phyloP scores from a whole-genome alignment of 2,113 vertebrate genomes.

The Catharus fuscescens region DNA sequence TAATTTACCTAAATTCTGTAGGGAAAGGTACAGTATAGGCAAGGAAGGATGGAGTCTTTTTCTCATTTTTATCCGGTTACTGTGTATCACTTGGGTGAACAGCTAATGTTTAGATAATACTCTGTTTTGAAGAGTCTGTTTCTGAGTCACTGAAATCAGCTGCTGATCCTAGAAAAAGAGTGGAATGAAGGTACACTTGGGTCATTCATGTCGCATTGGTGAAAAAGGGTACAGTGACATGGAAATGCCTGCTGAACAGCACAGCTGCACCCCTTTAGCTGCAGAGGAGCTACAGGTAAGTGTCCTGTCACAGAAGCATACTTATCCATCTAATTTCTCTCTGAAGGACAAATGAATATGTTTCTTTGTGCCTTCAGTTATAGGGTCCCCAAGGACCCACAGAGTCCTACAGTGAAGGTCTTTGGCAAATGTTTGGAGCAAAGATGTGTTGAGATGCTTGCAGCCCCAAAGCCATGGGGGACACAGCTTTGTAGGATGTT shows the following conservation, averaged over 20 bases:
- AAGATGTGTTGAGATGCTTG: neutral
- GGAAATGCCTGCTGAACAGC: accelerated
- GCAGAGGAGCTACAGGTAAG: neutral
- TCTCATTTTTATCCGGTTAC: neutral
- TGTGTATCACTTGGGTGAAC: neutral
- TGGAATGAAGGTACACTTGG: neutral
- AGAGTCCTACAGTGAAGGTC: neutral
- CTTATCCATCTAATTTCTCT: neutral
- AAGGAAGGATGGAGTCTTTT: neutral
- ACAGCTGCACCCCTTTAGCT: neutral
- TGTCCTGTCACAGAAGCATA: neutral
- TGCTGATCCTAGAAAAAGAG: neutral
- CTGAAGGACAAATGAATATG: neutral
- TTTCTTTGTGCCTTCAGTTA: neutral
- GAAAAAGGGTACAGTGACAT: neutral
- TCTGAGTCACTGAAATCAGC: conserved; percentile 15
- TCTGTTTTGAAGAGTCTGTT: conserved; percentile 21
- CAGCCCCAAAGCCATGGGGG: neutral
- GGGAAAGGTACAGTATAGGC: neutral
- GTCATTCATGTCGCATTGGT: neutral
- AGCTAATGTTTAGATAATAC: neutral
- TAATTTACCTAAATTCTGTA: conserved; percentile 18
- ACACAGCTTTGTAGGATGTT: neutral
- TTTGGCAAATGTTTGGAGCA: neutral
- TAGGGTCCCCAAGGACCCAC: neutral